Evolutionary conservation across 2,113 vertebrate genomes (phyloP).

Genomic region (Eublepharis macularius): DNA sequence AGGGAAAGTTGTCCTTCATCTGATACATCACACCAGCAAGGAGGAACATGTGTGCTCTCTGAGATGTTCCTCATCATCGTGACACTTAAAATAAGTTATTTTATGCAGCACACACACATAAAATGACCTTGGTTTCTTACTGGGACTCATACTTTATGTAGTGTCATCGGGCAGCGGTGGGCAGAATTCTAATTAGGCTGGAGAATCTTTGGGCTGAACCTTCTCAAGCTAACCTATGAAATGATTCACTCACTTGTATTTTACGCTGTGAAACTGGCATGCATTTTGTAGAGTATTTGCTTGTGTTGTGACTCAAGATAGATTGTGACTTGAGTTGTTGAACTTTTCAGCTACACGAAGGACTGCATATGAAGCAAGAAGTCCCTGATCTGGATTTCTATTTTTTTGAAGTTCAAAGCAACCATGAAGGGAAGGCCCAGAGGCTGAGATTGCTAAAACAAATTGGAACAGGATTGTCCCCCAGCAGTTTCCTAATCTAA

Average conservation of each 20-base stretch:
- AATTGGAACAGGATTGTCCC: too few species aligned
- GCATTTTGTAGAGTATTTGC: not conserved
- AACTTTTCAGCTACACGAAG: not conserved
- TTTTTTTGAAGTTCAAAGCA: not conserved
- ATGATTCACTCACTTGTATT: not conserved
- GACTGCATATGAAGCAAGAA: too few species aligned
- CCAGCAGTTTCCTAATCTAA: too few species aligned
- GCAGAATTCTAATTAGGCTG: conserved; percentile 71
- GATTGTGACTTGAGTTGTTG: not conserved
- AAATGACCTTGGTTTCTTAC: conserved; percentile 70
- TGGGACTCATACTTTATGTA: conserved; percentile 59
- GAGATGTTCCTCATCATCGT: conserved; percentile 56
- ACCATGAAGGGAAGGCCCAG: too few species aligned
- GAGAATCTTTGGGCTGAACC: conserved; percentile 19
- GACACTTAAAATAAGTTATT: conserved; percentile 64
- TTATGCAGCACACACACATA: conserved; percentile 56
- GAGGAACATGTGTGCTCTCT: conserved; percentile 23
- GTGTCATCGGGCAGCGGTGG: conserved; percentile 36
- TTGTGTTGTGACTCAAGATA: not conserved
- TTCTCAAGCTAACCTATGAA: not conserved
- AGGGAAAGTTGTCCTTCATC: conserved; percentile 34
- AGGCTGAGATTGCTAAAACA: too few species aligned
- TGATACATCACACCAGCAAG: conserved; percentile 16
- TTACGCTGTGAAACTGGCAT: too few species aligned
- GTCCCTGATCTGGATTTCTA: not conserved